These are phyloP conservation scores for Misgurnus mizolepis DNA, from an alignment of 2,113 vertebrate genomes.

Conservation along the genomic window DNA sequence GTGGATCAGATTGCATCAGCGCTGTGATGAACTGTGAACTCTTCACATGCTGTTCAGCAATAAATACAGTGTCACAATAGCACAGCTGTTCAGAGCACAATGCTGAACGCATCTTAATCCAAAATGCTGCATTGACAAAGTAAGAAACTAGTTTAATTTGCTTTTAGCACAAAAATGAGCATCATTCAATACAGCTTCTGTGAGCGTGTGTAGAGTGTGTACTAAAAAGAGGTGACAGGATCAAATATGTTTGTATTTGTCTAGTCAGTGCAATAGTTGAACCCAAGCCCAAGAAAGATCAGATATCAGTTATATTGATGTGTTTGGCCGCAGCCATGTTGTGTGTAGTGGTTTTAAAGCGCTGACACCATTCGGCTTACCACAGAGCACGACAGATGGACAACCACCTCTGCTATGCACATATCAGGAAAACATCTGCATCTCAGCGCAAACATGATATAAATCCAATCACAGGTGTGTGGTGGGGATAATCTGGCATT, in stretches of 20 bases:
- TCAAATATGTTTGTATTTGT: conserved; percentile 47
- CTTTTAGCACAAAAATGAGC: neutral
- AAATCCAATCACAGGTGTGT: neutral
- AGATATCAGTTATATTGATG: conserved; percentile 51
- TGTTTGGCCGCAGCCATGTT: conserved; percentile 52
- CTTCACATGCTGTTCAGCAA: conserved; percentile 29
- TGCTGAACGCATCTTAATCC: conserved; percentile 3
- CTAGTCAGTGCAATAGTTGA: conserved; percentile 26
- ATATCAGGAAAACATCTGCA: conserved; percentile 17
- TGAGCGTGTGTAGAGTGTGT: conserved; percentile 25
- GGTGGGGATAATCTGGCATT: too few relatives aligned
- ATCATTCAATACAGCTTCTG: neutral
- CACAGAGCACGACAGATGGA: conserved; percentile 15
- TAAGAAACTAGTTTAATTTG: neutral
- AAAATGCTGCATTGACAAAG: neutral
- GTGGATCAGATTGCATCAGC: neutral
- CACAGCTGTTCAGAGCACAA: conserved; percentile 10
- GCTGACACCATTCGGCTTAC: conserved; percentile 14
- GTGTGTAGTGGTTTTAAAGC: conserved; percentile 26
- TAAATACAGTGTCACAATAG: conserved; percentile 38
- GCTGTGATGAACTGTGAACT: neutral
- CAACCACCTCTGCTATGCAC: neutral
- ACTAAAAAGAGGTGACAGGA: conserved; percentile 12
- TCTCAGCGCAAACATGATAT: neutral
- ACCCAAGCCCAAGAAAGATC: conserved; percentile 42